Conservation (phyloP, 2,888 invertebrate species). For the Pollenia griseotomentosa region DNA sequence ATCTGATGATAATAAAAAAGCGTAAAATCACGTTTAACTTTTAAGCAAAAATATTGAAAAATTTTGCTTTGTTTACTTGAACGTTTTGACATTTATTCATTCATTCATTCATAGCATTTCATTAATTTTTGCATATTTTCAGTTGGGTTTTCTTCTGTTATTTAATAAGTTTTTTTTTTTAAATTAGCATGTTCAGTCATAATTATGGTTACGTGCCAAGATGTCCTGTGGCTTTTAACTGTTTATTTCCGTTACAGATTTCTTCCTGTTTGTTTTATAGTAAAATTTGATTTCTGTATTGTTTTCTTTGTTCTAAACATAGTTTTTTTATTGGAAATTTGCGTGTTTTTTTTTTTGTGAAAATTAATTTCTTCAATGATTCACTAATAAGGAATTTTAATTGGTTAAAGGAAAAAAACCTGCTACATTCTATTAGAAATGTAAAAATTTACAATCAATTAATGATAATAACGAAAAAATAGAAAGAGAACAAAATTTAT, state of each 20-base stretch:
- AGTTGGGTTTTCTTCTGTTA: conserved; percentile 76
- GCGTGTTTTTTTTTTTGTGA: conserved; percentile 76
- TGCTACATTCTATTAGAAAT: background rate
- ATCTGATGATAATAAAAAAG: conserved; percentile 73
- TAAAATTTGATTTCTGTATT: conserved; percentile 77
- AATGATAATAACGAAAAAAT: too few species aligned
- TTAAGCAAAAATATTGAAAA: conserved; percentile 68
- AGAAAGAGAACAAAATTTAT: too few species aligned
- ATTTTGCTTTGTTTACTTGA: conserved; percentile 68
- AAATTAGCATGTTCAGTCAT: conserved; percentile 82
- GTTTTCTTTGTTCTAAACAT: conserved; percentile 37
- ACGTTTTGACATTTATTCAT: conserved; percentile 49
- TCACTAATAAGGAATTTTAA: conserved; percentile 55
- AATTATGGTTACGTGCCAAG: conserved; percentile 81
- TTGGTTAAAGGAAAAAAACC: conserved; percentile 11
- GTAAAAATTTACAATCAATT: conserved; percentile 7
- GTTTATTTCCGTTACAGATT: conserved; percentile 79
- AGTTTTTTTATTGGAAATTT: conserved; percentile 77
- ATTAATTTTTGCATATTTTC: conserved; percentile 62
- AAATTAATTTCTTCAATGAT: conserved; percentile 38
- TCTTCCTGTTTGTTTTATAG: conserved; percentile 67
- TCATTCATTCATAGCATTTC: conserved; percentile 25
- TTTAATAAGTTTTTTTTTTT: conserved; percentile 68
- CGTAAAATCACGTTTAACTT: conserved; percentile 72
- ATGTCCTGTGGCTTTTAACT: conserved; percentile 81